Conservation (phyloP, 2,797 vertebrate species). For the Mormyrops boulengeri region DNA sequence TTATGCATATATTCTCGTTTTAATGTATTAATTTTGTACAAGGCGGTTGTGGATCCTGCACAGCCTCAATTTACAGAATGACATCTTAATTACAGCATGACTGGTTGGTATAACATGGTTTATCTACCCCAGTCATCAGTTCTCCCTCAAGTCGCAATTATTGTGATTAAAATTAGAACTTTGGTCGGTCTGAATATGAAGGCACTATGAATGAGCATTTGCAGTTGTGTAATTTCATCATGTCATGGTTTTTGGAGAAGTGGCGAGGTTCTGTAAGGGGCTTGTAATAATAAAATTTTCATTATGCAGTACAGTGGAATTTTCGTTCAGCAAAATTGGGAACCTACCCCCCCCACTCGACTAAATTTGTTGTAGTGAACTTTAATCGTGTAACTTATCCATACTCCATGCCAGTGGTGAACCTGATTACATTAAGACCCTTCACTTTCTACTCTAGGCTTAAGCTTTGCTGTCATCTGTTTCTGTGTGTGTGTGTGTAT, state of each 20-base stretch:
- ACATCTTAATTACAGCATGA: conserved; percentile 24
- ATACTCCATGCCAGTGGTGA: neutral
- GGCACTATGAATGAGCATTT: neutral
- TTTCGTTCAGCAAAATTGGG: neutral
- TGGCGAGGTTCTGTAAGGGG: neutral
- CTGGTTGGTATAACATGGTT: conserved; percentile 19
- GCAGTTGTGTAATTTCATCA: neutral
- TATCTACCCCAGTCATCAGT: conserved; percentile 18
- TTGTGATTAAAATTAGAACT: conserved; percentile 23
- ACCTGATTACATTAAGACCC: neutral
- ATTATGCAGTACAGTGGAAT: neutral
- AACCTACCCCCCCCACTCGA: neutral
- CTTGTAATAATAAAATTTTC: neutral
- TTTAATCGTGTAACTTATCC: neutral
- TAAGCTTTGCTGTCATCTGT: neutral
- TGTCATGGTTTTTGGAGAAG: neutral
- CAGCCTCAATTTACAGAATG: conserved; percentile 18
- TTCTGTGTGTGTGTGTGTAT: neutral
- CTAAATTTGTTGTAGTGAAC: neutral
- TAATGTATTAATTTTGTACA: conserved; percentile 21
- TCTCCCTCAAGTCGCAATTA: conserved; percentile 18
- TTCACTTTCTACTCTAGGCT: neutral
- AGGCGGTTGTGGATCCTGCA: neutral
- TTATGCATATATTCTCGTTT: conserved; percentile 19
- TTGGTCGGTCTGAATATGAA: neutral